phyloP scores from a whole-genome alignment of 2,888 invertebrate genomes.

The Hymenopus coronatus region DNA sequence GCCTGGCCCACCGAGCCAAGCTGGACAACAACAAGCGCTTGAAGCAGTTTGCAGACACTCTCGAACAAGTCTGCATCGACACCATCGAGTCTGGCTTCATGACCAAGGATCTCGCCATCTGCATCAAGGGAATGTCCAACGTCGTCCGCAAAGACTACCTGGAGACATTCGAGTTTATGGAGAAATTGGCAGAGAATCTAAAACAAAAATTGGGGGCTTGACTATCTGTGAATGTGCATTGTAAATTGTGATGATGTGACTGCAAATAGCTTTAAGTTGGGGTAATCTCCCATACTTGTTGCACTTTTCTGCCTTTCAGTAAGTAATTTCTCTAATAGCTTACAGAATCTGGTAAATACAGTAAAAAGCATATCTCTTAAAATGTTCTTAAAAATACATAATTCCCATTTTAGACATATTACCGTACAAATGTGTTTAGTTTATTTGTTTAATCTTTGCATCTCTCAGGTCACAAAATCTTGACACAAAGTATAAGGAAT shows the following conservation, averaged over 20 bases:
- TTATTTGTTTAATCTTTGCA: no score
- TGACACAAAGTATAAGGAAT: no score
- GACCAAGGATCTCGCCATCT: conserved; percentile 99
- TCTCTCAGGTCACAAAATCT: no score
- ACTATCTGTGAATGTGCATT: conserved; percentile 42
- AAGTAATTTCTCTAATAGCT: no score
- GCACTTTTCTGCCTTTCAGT: no score
- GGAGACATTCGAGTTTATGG: conserved; percentile 96
- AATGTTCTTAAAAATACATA: no score
- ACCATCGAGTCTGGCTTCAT: conserved; percentile 93
- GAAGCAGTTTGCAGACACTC: conserved; percentile 74
- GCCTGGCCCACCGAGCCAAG: conserved; percentile 89
- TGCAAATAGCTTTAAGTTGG: no score
- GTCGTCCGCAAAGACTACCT: conserved; percentile 79
- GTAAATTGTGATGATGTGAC: conserved; percentile 23
- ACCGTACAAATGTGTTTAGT: no score
- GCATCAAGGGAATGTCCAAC: conserved; percentile 89
- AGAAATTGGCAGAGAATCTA: conserved; percentile 90
- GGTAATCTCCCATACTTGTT: no score
- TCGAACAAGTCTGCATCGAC: conserved; percentile 88
- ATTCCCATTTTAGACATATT: no score
- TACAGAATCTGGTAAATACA: no score
- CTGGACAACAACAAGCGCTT: conserved; percentile 80
- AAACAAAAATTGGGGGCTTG: conserved; percentile 59
- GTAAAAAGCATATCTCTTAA: no score